These are phyloP conservation scores for Cataglyphis hispanica DNA, from an alignment of 1,140 invertebrate genomes.

Conservation along the genomic window DNA sequence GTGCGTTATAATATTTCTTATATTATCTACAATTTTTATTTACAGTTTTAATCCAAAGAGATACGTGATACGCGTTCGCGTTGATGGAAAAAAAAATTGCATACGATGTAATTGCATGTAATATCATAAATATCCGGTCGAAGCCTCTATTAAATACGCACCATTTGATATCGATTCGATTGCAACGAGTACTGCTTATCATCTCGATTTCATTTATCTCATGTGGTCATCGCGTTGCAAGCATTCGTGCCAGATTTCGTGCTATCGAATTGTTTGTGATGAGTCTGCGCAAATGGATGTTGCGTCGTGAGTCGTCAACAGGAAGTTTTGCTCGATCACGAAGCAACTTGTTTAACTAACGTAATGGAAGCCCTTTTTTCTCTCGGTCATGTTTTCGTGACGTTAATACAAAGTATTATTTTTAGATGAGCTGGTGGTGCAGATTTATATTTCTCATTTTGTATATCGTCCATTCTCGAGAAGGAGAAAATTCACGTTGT, in stretches of 20 bases:
- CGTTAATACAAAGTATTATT: slow-evolving; percentile 34
- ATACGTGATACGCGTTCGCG: neutral
- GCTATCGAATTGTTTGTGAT: slow-evolving; percentile 1
- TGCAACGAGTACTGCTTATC: slow-evolving; percentile 40
- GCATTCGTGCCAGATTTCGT: slow-evolving; percentile 39
- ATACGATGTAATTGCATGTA: neutral
- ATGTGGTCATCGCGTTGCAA: neutral
- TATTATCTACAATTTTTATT: slow-evolving; percentile 2
- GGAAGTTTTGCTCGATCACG: slow-evolving; percentile 54
- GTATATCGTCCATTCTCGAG: neutral
- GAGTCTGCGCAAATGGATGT: slow-evolving; percentile 36
- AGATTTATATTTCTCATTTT: neutral
- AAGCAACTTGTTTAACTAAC: slow-evolving; percentile 54
- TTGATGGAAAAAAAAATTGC: slow-evolving; percentile 39
- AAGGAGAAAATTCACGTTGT: neutral
- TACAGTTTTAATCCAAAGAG: neutral
- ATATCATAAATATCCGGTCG: neutral
- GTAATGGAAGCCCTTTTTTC: slow-evolving; percentile 36
- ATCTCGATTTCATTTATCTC: slow-evolving; percentile 51
- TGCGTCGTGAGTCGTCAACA: slow-evolving; percentile 28
- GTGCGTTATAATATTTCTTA: neutral
- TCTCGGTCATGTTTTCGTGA: slow-evolving; percentile 48
- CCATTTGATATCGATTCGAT: slow-evolving; percentile 38
- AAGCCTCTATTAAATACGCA: slow-evolving; percentile 20
- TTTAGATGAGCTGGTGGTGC: neutral